Evolutionary conservation across 2,797 vertebrate genomes (phyloP), one percentile per base, ranked within the genome.

Genomic region (Potorous gilbertii): DNA sequence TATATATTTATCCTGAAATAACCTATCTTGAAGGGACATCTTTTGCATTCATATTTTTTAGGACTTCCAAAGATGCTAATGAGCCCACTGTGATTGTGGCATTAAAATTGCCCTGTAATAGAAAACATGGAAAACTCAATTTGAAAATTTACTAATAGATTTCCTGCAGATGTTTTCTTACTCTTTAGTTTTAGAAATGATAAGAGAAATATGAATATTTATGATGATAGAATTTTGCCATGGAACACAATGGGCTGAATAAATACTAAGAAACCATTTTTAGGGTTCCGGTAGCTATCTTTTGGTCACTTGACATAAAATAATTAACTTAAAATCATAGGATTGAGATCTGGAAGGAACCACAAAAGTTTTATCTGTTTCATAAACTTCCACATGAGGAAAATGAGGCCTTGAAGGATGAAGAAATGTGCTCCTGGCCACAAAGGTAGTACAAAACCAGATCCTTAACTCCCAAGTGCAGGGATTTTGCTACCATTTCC

Each of bases 1-100:
- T 95, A 28, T 90, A 54, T 90, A 46, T 31, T 93, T 94, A 50
- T 74, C 46, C 56, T 81, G 31, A 92, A 55, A 59, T 56, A 90
- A 50, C n/a, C 55, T 56, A 52, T n/a, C 34, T 46, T 90, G 66
- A 92, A 90, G 11, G 56, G 27, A 74, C 74, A 31, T 90, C 11
- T 50, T 56, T 0, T 90, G 74, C 14, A 28, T 5, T 50, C 56
- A 24, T 56, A n/a, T 40, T 91, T 93, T 91, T 87, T 52, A 87
- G 59, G 21, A 55, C 92, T 90, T 92, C 81, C 55, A 94, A 40
- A 31, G 56, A 10, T 94, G 56, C 91, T 94, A 14, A 62, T 28
- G 91, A 74, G 56, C 40, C 34, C 50, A 8, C 52, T 94, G 34
- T 50, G 24, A 27, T 50, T 46, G 18, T 81, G 66, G 59, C n/a